A percentile compares a stretch with the other conserved stretches of the same genome.
Evolutionary conservation across 2,888 invertebrate species (phyloP).

Genomic region (Druceiella hillmani): DNA sequence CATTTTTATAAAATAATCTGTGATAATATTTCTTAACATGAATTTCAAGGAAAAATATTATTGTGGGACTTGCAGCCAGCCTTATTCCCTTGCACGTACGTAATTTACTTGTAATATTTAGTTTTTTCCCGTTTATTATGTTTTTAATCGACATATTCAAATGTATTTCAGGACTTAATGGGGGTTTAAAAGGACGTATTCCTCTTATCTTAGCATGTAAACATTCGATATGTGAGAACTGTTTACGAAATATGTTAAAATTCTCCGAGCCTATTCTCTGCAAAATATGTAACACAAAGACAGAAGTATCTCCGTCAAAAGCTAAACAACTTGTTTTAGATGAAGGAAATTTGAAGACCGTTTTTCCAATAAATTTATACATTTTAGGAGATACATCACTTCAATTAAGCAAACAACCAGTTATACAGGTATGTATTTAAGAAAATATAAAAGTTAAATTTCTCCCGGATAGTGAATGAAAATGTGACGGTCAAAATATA

Average conservation of each 20-base stretch:
- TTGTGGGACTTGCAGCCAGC: slow-evolving; percentile 44
- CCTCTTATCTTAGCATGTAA: slow-evolving; percentile 62
- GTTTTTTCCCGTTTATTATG: not conserved
- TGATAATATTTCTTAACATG: too few species aligned
- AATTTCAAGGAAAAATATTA: slow-evolving; percentile 33
- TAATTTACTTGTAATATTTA: slow-evolving; percentile 17
- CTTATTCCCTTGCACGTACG: slow-evolving; percentile 38
- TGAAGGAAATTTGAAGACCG: not conserved
- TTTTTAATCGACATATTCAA: not conserved
- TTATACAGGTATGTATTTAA: too few species aligned
- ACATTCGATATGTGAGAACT: slow-evolving; percentile 63
- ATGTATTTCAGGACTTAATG: slow-evolving; percentile 18
- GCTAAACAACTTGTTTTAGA: not conserved
- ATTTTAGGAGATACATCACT: slow-evolving; percentile 31
- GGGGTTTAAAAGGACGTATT: slow-evolving; percentile 31
- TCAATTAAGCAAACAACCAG: not conserved
- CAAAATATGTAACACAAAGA: slow-evolving; percentile 39
- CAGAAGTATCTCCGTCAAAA: slow-evolving; percentile 26
- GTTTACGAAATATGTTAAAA: slow-evolving; percentile 40
- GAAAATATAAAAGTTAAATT: too few species aligned
- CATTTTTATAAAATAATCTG: too few species aligned
- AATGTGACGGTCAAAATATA: too few species aligned
- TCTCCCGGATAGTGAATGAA: too few species aligned
- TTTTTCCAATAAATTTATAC: slow-evolving; percentile 34
- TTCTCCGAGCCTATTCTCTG: slow-evolving; percentile 45